A percentile compares a stretch with the other conserved stretches of the same genome.
Conservation (phyloP, 2,113 vertebrate species). For the Oreochromis tanganicae region DNA sequence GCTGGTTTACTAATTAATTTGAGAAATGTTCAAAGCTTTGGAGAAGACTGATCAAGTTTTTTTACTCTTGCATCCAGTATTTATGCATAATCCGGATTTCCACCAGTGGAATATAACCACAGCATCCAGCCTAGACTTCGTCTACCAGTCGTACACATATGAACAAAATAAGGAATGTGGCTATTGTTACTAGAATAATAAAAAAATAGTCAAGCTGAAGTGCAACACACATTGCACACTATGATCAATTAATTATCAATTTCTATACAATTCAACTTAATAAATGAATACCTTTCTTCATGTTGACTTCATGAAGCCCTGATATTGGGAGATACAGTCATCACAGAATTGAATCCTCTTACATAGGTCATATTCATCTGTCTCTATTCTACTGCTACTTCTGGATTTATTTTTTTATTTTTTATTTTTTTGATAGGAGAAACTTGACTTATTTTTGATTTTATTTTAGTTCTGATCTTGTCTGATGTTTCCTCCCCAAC, state of each 20-base stretch:
- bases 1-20: neutral
- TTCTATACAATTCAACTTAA: neutral
- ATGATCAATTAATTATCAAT: neutral
- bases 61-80: neutral
- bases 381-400: neutral
- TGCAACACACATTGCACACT: neutral
- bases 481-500: neutral
- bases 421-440: neutral
- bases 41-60: neutral
- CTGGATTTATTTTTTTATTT: rapidly evolving
- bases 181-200: rapidly evolving
- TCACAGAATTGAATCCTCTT: neutral
- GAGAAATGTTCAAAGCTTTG: neutral
- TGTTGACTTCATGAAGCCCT: neutral
- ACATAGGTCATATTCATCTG: neutral
- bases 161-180: neutral
- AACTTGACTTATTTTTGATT: neutral
- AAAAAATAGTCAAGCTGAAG: neutral
- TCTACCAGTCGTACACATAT: rapidly evolving
- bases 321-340: neutral
- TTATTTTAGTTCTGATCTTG: rapidly evolving
- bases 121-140: neutral
- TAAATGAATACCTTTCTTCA: neutral
- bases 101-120: rapidly evolving
- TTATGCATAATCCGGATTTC: neutral